Evolutionary conservation across 2,113 vertebrate genomes (phyloP).

Genomic region (Physeter macrocephalus): DNA sequence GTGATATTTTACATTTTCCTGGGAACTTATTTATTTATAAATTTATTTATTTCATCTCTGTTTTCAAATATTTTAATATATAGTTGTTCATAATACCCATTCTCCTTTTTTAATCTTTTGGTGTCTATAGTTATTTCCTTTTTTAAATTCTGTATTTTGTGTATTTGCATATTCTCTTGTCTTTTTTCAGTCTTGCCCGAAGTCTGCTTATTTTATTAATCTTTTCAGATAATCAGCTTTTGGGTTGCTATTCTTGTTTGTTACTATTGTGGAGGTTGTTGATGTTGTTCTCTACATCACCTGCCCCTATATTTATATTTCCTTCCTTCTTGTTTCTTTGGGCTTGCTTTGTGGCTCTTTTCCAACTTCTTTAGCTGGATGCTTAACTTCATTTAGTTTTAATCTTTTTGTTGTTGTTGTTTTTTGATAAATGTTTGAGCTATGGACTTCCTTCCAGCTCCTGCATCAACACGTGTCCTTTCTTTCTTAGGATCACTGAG

Average conservation of each 20-base stretch:
- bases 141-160: not conserved
- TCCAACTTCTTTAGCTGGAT: not conserved
- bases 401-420: not conserved
- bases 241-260: not conserved
- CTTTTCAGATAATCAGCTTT: not conserved
- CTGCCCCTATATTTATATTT: not conserved
- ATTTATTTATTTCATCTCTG: not conserved
- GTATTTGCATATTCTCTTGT: not conserved
- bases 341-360: not conserved
- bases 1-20: not conserved
- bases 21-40: not conserved
- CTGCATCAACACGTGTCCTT: not conserved
- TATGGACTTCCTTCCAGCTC: not conserved
- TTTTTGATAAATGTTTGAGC: not conserved
- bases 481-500: not conserved
- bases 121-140: not conserved
- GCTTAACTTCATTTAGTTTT: not conserved
- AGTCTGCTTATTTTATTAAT: not conserved
- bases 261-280: not conserved
- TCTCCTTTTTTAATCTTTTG: not conserved
- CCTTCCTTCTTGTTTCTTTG: not conserved
- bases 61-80: not conserved
- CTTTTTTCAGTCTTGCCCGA: not conserved
- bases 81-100: not conserved
- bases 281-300: not conserved